Evolutionary conservation across 2,797 vertebrate species (phyloP).

Genomic region (Sebastes steindachneri): DNA sequence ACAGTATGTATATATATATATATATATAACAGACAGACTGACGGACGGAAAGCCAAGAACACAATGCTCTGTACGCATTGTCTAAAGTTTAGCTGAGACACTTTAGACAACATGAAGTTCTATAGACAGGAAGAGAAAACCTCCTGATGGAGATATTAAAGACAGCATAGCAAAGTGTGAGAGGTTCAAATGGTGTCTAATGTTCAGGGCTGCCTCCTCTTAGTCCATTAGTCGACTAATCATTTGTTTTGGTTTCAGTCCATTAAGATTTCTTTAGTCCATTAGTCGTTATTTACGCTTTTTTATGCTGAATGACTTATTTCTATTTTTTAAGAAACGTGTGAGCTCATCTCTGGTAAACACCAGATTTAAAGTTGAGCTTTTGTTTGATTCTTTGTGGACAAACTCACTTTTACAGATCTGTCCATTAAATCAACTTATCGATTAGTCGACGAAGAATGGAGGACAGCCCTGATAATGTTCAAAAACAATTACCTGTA

Average conservation of each 20-base stretch:
- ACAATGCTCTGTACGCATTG: constrained; percentile 59
- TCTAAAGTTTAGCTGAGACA: background rate
- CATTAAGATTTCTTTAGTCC: no score
- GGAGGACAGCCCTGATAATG: background rate
- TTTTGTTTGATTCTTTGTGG: background rate
- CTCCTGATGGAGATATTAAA: background rate
- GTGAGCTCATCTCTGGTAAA: background rate
- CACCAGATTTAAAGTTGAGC: background rate
- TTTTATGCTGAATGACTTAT: background rate
- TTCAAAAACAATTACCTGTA: background rate
- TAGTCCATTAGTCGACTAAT: no score
- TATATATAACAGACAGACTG: background rate
- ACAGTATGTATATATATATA: no score
- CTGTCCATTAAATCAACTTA: no score
- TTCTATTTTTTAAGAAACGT: background rate
- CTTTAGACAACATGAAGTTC: background rate
- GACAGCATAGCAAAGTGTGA: background rate
- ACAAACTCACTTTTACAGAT: background rate
- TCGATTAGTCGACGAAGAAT: no score
- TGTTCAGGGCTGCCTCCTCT: no score
- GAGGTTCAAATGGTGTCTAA: background rate
- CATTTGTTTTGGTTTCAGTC: no score
- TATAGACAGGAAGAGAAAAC: background rate
- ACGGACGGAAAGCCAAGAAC: constrained; percentile 2
- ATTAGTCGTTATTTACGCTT: no score